Conservation (phyloP, 2,797 vertebrate species). For the Anguilla obscura region DNA sequence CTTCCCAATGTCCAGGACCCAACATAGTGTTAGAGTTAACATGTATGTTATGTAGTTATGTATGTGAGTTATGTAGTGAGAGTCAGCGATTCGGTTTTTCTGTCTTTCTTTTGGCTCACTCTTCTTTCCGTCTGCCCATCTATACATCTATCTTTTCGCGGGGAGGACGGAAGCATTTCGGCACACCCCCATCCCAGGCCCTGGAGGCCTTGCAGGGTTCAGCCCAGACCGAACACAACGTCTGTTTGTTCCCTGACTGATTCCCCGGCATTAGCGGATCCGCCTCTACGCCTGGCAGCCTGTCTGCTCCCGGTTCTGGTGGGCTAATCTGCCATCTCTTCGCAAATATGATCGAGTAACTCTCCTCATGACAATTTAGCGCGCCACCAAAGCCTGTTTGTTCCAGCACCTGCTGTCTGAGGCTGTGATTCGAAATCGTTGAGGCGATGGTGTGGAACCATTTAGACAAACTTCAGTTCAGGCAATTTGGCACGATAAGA, state of each 20-base stretch:
- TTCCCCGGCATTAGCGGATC: not conserved
- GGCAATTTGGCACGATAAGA: not conserved
- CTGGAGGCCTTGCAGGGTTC: not conserved
- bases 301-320: not conserved
- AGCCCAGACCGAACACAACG: not conserved
- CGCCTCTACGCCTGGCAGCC: not conserved
- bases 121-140: not conserved
- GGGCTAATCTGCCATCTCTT: not conserved
- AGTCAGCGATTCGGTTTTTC: not conserved
- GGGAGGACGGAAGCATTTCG: not conserved
- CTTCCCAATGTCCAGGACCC: not conserved
- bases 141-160: not conserved
- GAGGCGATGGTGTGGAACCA: not conserved
- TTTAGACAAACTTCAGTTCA: not conserved
- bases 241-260: conserved; percentile 11
- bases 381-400: not conserved
- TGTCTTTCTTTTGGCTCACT: not conserved
- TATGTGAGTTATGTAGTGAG: not conserved
- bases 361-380: not conserved
- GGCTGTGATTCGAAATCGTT: not conserved
- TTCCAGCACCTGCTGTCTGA: conserved; percentile 8
- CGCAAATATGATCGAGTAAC: not conserved
- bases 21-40: not conserved
- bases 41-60: too few species aligned
- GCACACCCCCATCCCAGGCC: not conserved